Evolutionary conservation across 1,140 invertebrate genomes (phyloP).

Genomic region (Aphis craccivora): DNA sequence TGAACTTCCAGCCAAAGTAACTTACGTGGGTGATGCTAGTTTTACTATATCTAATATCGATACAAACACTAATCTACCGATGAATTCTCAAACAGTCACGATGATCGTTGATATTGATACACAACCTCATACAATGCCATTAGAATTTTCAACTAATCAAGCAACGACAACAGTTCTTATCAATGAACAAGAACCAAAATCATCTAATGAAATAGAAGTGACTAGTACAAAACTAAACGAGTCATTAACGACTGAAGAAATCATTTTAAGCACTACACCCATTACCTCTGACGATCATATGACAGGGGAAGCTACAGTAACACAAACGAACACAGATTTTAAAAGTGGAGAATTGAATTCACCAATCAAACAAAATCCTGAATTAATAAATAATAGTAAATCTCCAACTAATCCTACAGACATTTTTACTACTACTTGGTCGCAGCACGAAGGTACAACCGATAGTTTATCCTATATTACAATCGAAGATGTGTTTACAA

Average conservation of each 20-base stretch:
- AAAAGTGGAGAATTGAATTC: background rate
- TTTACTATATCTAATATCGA: slow-evolving; percentile 38
- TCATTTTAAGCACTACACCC: background rate
- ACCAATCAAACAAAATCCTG: background rate
- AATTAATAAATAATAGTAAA: background rate
- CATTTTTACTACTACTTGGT: background rate
- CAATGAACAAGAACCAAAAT: background rate
- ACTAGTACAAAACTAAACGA: background rate
- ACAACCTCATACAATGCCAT: background rate
- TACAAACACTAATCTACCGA: slow-evolving; percentile 25
- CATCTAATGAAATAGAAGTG: background rate
- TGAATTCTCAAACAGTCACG: slow-evolving; percentile 14
- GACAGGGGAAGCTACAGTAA: background rate
- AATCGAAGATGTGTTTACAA: background rate
- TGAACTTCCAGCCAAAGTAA: slow-evolving; percentile 39
- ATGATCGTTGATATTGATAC: slow-evolving; percentile 31
- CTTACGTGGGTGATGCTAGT: slow-evolving; percentile 17
- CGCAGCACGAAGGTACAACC: background rate
- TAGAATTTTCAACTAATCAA: slow-evolving; percentile 39
- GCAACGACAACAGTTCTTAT: background rate
- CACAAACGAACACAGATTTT: background rate
- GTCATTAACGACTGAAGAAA: too few relatives aligned
- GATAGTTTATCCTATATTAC: background rate
- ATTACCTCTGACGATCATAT: slow-evolving; percentile 15
- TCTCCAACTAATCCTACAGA: background rate